Percentiles rank a stretch among this genome's conserved stretches.
Evolutionary conservation across 1,140 invertebrate genomes (phyloP).

Genomic region (Potamilus streckersoni): DNA sequence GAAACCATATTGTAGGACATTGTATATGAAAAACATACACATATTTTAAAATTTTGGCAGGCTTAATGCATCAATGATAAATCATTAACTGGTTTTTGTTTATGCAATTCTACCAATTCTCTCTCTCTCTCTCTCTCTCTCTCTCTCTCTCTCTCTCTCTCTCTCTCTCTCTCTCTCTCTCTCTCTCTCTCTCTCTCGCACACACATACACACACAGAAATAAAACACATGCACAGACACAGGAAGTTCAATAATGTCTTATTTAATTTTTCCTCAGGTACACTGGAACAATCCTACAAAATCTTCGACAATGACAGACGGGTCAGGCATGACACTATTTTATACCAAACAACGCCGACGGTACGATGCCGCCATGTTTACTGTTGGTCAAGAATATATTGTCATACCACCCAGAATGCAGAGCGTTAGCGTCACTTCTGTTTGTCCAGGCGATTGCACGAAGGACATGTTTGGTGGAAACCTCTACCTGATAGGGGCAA

Average conservation of each 20-base stretch:
- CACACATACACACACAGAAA: no score
- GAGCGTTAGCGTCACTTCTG: neutral
- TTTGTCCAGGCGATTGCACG: conserved; percentile 19
- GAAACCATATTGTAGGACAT: no score
- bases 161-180: no score
- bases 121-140: no score
- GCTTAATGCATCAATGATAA: no score
- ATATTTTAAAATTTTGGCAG: no score
- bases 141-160: no score
- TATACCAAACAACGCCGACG: neutral
- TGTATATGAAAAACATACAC: no score
- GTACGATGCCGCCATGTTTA: conserved; percentile 2
- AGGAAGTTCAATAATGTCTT: neutral
- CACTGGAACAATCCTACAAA: conserved; percentile 8
- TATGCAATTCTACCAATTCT: no score
- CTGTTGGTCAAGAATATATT: neutral
- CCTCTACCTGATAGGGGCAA: conserved; percentile 23
- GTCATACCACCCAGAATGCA: conserved; percentile 4
- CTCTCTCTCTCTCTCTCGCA: no score
- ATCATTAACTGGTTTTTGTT: no score
- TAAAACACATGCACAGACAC: neutral
- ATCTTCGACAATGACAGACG: neutral
- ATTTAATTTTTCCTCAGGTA: neutral
- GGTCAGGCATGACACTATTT: conserved; percentile 1
- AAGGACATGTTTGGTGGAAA: conserved; percentile 9